Evolutionary conservation across 2,888 invertebrate species (phyloP).

Genomic region (Archips crataeganus): DNA sequence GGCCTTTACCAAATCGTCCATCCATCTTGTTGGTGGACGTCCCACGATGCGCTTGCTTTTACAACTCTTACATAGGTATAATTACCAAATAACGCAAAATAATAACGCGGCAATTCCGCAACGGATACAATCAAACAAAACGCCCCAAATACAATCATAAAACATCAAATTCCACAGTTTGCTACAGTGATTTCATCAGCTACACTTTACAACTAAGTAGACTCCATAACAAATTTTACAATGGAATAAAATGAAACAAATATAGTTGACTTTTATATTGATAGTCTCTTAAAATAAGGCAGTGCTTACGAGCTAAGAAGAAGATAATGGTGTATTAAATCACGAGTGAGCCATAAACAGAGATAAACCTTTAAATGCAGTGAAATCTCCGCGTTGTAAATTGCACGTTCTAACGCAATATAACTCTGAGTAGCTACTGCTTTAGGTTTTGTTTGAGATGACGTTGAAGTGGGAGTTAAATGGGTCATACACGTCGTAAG

Average conservation of each 20-base stretch:
- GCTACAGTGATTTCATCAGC: not conserved
- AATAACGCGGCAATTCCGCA: not conserved
- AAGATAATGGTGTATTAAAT: slow-evolving; percentile 30
- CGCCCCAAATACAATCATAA: not conserved
- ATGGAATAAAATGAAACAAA: slow-evolving; percentile 9
- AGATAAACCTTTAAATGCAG: slow-evolving; percentile 32
- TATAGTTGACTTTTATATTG: slow-evolving; percentile 18
- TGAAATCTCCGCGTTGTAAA: slow-evolving; percentile 20
- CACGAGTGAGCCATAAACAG: slow-evolving; percentile 34
- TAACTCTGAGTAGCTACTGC: not conserved
- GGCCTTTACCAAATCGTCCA: too few relatives aligned
- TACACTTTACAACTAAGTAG: not conserved
- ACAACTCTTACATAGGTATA: not conserved
- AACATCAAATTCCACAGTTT: not conserved
- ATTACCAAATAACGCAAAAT: not conserved
- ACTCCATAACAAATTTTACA: not conserved
- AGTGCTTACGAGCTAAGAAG: slow-evolving; percentile 15
- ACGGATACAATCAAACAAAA: not conserved
- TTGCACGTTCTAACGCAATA: slow-evolving; percentile 13
- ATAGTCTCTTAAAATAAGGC: slow-evolving; percentile 26
- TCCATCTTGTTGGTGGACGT: too few relatives aligned
- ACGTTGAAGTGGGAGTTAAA: not conserved
- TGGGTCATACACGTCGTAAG: too few relatives aligned
- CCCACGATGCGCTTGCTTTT: too few relatives aligned
- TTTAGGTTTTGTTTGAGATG: not conserved